Conservation (phyloP, 2,113 vertebrate species). For the Neogale vison region DNA sequence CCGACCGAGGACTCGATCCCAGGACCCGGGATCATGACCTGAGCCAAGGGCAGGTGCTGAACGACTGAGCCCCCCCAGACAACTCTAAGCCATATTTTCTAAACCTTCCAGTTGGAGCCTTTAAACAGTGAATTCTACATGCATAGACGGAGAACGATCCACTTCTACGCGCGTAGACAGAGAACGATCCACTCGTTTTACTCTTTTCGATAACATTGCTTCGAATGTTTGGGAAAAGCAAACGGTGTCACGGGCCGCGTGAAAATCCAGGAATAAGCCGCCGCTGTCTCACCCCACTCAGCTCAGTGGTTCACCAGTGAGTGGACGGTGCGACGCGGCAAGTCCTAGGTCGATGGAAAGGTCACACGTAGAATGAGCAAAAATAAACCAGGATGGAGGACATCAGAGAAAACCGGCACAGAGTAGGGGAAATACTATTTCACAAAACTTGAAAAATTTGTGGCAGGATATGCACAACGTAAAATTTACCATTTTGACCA, state of each 20-base stretch:
- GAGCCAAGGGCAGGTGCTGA: not conserved
- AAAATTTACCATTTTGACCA: not conserved
- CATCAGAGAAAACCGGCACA: not conserved
- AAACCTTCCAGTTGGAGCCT: not conserved
- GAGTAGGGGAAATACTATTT: not conserved
- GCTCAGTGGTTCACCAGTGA: not conserved
- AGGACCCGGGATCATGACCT: not conserved
- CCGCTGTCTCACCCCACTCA: not conserved
- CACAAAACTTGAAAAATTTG: not conserved
- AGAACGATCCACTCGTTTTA: not conserved
- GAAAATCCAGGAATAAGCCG: not conserved
- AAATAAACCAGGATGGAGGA: not conserved
- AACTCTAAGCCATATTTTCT: not conserved
- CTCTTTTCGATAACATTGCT: not conserved
- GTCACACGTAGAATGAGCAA: not conserved
- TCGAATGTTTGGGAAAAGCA: not conserved
- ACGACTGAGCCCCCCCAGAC: not conserved
- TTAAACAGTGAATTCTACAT: not conserved
- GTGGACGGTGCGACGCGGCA: not conserved
- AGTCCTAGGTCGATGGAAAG: not conserved
- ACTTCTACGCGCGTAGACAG: too few relatives aligned
- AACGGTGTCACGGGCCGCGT: not conserved
- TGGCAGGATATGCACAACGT: not conserved
- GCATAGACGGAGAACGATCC: not conserved
- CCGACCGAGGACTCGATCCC: too few relatives aligned